Base-by-base conservation (phyloP, 2,113 vertebrate genomes). In the Microcebus griseorufus region DNA sequence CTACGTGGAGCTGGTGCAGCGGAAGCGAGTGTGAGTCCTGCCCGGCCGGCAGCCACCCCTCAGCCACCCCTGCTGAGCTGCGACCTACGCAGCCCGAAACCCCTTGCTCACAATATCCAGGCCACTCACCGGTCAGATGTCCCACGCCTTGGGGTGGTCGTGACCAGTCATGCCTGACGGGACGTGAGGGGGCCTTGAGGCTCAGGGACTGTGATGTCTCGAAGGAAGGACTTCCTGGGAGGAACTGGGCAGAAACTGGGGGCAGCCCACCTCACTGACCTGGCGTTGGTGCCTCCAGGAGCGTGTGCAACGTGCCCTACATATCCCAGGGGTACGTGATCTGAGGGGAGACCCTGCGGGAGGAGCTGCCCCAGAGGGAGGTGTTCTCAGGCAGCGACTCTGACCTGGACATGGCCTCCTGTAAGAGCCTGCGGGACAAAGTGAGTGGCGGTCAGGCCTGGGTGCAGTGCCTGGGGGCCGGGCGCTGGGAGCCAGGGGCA, bases 391-490 rank as follows among this genome's bases (percentile, higher is more conserved):
- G 98, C 96, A 98, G 98, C 0, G 98, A 98, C 22, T 96, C 97
- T 0, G 99, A 99, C 96, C 96, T 98, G 0, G 99, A 99, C 79
- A 99, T 99, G 99, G 98, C 98, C 53, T 99, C 99, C 97, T 99
- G 99, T 94, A 99, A 98, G 96, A 98, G 94, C 29, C 69, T 99
- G 12, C 98, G 99, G 20, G 99, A 99, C 72, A 98, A 98, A 98
- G 99, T 99, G 82, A 97, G 96, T 2, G 3, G 1, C 16, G 6
- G 22, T 20, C 34, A 1, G 23, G 48, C 34, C 69, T 16, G 48
- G 42, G 60, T 27, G 60, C 23, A 11, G 60, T 62, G 25, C 12
- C 58, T 13, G 39, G 69, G 53, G 62, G 23, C 73, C 72, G 11
- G 51, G 32, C 5, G 22, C 87, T 32, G 29, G 10, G 32, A 32